These are phyloP conservation scores for Philypnodon macrostomus DNA, from an alignment of 2,797 vertebrate genomes.

Conservation along the genomic window DNA sequence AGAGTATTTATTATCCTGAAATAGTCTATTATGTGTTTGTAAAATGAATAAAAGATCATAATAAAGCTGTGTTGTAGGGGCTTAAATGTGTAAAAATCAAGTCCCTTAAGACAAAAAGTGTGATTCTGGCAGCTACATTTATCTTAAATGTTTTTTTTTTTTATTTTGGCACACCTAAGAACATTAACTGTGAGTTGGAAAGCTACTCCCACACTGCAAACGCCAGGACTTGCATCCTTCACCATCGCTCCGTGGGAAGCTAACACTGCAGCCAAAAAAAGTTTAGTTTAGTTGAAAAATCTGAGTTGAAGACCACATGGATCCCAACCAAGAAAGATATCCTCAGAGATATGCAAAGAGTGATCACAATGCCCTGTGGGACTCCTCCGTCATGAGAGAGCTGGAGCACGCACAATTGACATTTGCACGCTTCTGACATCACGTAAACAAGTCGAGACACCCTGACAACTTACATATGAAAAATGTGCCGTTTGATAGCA, in stretches of 20 bases:
- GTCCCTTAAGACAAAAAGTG: conserved; percentile 19
- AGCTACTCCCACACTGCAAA: conserved; percentile 30
- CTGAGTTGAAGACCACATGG: conserved; percentile 8
- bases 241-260: conserved; percentile 18
- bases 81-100: conserved; percentile 36
- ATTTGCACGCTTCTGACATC: conserved; percentile 9
- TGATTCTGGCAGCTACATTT: conserved; percentile 21
- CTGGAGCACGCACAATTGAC: conserved; percentile 1
- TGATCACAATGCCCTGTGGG: conserved; percentile 5
- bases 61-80: conserved; percentile 23
- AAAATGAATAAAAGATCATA: conserved; percentile 30
- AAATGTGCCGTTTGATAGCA: conserved; percentile 50
- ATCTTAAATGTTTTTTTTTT: conserved; percentile 40
- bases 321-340: conserved; percentile 4
- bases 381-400: not conserved
- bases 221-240: conserved; percentile 13
- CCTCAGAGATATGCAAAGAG: conserved; percentile 4
- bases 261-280: conserved; percentile 10
- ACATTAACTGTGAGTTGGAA: conserved; percentile 33
- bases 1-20: conserved; percentile 20
- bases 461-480: conserved; percentile 33
- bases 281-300: too few species aligned
- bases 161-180: conserved; percentile 42
- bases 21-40: conserved; percentile 22
- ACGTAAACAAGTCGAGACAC: conserved; percentile 29